A percentile compares a stretch with the other conserved stretches of the same genome.
These are phyloP conservation scores for Diaperis boleti DNA, from an alignment of 2,888 invertebrate genomes.

Conservation along the genomic window DNA sequence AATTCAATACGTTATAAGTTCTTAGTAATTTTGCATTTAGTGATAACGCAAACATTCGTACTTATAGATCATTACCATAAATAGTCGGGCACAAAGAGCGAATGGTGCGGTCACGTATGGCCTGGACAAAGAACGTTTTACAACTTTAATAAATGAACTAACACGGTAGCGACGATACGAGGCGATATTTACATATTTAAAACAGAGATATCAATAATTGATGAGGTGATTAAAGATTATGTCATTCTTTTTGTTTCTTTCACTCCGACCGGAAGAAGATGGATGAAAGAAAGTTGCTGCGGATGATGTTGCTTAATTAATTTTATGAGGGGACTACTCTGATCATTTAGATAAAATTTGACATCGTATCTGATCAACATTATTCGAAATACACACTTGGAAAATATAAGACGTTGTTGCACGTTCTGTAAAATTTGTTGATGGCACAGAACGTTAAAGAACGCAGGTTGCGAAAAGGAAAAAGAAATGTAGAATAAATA, in stretches of 20 bases:
- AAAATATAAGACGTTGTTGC: no score
- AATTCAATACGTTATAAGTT: slow-evolving; percentile 50
- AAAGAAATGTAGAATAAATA: no score
- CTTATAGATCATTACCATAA: slow-evolving; percentile 50
- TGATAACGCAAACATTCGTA: slow-evolving; percentile 45
- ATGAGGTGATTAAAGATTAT: slow-evolving; percentile 29
- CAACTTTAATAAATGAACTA: slow-evolving; percentile 33
- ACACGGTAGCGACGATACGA: slow-evolving; percentile 22
- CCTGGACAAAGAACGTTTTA: slow-evolving; percentile 17
- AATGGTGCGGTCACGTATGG: slow-evolving; percentile 48
- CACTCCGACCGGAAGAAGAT: slow-evolving; percentile 21
- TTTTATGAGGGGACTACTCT: slow-evolving; percentile 4
- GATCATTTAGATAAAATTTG: no score
- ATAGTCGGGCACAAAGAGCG: slow-evolving; percentile 43
- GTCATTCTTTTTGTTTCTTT: slow-evolving; percentile 30
- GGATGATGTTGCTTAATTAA: slow-evolving; percentile 18
- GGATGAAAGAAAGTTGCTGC: slow-evolving; percentile 18
- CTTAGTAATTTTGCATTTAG: slow-evolving; percentile 47
- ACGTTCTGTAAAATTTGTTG: no score
- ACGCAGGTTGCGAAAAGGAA: no score
- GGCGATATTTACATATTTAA: slow-evolving; percentile 26
- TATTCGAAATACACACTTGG: no score
- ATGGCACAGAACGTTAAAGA: no score
- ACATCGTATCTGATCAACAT: no score
- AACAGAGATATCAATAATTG: slow-evolving; percentile 28